phyloP scores from a whole-genome alignment of 1,140 invertebrate genomes.

The Brachionus koreanus region DNA sequence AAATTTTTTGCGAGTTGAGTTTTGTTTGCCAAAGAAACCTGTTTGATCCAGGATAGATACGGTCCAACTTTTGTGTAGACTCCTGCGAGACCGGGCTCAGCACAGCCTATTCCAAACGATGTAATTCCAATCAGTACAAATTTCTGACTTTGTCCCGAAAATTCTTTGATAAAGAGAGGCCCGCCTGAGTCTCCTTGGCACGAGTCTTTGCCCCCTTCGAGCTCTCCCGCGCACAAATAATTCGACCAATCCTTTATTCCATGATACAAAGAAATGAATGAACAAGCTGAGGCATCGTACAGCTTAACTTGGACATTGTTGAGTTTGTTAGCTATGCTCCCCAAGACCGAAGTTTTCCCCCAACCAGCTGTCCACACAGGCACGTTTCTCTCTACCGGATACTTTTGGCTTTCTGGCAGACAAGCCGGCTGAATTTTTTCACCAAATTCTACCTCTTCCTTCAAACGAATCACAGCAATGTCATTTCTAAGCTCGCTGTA shows the following conservation, averaged over 20 bases:
- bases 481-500: slow-evolving; percentile 1
- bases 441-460: neutral
- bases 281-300: neutral
- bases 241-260: slow-evolving; percentile 13
- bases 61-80: slow-evolving; percentile 9
- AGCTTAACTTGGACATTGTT: slow-evolving; percentile 23
- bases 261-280: neutral
- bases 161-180: neutral
- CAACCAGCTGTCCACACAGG: slow-evolving; percentile 20
- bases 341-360: neutral
- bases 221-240: slow-evolving; percentile 24
- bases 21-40: neutral
- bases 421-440: neutral
- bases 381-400: neutral
- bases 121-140: slow-evolving; percentile 13
- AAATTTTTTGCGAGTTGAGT: neutral
- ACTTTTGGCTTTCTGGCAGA: neutral
- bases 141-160: neutral
- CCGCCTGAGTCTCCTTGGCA: slow-evolving; percentile 41
- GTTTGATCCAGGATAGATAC: slow-evolving; percentile 25
- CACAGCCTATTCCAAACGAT: slow-evolving; percentile 37
- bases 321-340: neutral
- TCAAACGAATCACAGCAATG: neutral
- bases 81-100: neutral
- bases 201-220: slow-evolving; percentile 1